Conservation (phyloP, 1,140 invertebrate species). For the Drosophila teissieri region DNA sequence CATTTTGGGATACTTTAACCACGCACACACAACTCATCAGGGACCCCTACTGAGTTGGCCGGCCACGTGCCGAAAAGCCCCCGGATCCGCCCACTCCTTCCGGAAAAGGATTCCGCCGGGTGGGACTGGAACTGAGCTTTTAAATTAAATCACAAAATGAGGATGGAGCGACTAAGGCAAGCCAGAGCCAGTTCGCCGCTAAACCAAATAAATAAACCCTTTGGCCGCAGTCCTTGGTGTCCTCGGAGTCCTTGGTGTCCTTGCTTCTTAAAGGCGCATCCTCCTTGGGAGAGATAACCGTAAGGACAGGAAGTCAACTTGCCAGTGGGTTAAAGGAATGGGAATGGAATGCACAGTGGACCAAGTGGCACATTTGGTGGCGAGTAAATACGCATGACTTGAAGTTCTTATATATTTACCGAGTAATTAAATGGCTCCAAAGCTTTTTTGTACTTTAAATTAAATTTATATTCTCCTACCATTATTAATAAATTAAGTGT, state of each 20-base stretch:
- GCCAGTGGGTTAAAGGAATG: slow-evolving; percentile 24
- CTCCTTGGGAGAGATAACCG: slow-evolving; percentile 52
- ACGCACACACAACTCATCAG: slow-evolving; percentile 38
- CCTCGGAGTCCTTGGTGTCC: slow-evolving; percentile 59
- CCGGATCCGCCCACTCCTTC: slow-evolving; percentile 15
- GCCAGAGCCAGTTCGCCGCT: slow-evolving; percentile 44
- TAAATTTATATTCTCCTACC: not conserved
- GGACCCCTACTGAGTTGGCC: slow-evolving; percentile 18
- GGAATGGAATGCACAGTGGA: slow-evolving; percentile 8
- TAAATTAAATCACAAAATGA: slow-evolving; percentile 81
- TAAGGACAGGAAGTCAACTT: slow-evolving; percentile 71
- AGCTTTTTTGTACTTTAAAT: not conserved
- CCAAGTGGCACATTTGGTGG: not conserved
- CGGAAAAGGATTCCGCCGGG: slow-evolving; percentile 7
- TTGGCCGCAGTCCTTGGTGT: slow-evolving; percentile 65
- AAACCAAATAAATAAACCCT: slow-evolving; percentile 81
- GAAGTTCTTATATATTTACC: not conserved
- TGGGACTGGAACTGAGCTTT: slow-evolving; percentile 54
- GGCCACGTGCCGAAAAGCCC: slow-evolving; percentile 51
- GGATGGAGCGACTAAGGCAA: slow-evolving; percentile 64
- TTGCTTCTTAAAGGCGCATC: slow-evolving; percentile 48
- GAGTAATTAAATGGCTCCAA: not conserved
- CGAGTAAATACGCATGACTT: not conserved
- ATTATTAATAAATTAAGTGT: too few relatives aligned
- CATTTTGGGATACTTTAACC: slow-evolving; percentile 70